phyloP scores from a whole-genome alignment of 2,113 vertebrate genomes.

The Periophthalmus modestus region DNA sequence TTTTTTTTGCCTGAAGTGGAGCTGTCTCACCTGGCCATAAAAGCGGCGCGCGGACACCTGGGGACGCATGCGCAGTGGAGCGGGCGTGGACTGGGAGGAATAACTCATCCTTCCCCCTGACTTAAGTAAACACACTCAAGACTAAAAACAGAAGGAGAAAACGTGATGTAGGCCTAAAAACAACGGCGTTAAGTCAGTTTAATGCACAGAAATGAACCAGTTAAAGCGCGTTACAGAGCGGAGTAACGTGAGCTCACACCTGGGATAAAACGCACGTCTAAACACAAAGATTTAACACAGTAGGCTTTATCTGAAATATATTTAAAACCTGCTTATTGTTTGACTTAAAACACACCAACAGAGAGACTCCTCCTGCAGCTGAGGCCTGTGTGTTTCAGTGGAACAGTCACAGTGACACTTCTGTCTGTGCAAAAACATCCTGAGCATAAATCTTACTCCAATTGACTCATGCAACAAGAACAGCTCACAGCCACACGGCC shows the following conservation, averaged over 20 bases:
- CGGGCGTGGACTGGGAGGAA: conserved; percentile 71
- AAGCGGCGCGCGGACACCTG: conserved; percentile 84
- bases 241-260: not conserved
- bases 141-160: not conserved
- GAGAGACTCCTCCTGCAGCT: conserved; percentile 63
- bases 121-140: conserved; percentile 13
- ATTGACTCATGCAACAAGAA: not conserved
- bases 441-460: too few species aligned
- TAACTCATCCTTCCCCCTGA: conserved; percentile 48
- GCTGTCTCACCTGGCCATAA: conserved; percentile 94
- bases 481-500: not conserved
- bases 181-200: too few species aligned
- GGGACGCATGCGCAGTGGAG: conserved; percentile 89
- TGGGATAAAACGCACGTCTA: not conserved
- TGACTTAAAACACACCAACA: conserved; percentile 60
- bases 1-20: conserved; percentile 82
- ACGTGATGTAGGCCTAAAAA: too few species aligned
- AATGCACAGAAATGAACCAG: too few species aligned
- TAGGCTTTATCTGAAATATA: not conserved
- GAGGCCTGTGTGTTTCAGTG: conserved; percentile 22
- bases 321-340: conserved; percentile 66
- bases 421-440: not conserved
- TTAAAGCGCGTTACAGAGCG: too few species aligned
- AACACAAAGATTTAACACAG: not conserved
- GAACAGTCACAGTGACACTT: not conserved